Conservation (phyloP, 23 tunicate genomes). For the Botrylloides violaceus region DNA sequence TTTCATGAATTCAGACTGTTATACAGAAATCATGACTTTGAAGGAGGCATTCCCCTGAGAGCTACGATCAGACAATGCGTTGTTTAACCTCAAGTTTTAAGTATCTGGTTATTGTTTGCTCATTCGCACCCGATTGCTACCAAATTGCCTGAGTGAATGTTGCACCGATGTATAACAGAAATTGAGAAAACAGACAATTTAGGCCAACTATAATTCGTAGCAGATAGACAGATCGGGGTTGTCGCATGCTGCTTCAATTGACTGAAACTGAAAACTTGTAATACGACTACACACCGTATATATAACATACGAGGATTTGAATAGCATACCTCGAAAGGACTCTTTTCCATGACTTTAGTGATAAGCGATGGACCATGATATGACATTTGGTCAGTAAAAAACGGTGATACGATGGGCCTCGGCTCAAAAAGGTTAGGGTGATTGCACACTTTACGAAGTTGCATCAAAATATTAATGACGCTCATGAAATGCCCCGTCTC, state of each 20-base stretch:
- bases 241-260: no score
- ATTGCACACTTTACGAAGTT: constrained; percentile 95
- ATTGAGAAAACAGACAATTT: no score
- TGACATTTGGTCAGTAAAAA: constrained; percentile 25
- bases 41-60: constrained; percentile 15
- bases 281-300: background rate
- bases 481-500: constrained; percentile 90
- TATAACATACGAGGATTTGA: background rate
- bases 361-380: constrained; percentile 36
- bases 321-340: constrained; percentile 52
- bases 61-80: no score
- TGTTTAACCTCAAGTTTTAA: no score
- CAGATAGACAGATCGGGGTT: no score
- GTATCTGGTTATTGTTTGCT: no score
- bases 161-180: no score
- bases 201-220: no score
- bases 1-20: constrained; percentile 10
- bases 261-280: no score
- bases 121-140: no score
- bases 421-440: constrained; percentile 97
- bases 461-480: constrained; percentile 90
- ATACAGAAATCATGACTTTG: constrained; percentile 34
- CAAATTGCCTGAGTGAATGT: no score
- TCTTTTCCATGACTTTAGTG: constrained; percentile 38
- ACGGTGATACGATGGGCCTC: constrained; percentile 80